Base-by-base conservation (phyloP, 92 coral and sea anemone species). In the Phenganax stokvisi region DNA sequence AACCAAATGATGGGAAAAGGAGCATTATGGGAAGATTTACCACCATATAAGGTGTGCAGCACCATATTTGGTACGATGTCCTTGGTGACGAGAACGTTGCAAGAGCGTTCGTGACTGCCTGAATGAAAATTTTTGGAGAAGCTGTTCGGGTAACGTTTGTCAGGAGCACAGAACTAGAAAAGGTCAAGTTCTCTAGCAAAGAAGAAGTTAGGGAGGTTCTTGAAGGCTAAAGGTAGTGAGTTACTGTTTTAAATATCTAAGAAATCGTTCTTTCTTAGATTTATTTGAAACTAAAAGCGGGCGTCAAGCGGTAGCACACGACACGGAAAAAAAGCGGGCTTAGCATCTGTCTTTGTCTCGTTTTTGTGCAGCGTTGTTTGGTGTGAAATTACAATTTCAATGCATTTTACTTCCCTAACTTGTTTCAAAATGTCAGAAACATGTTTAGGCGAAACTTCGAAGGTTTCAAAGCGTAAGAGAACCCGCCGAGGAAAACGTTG, bases 61-160 rank as follows among this genome's bases (percentile, higher is more conserved):
- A 28, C 83, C 83, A 79, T 63, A 79, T 79, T 30, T 79, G 83
- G 83, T 15, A 44, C 6, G 10, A 63, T 54, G 29, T 64, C 83
- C 74, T 52, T 77, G 74, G 73, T 79, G 83, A 79, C 61, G 83
- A 59, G 74, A 79, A 79, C 83, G 73, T 79, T 79, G 74, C 83
- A 64, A 17, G 74, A 64, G 27, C 83, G 81, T 77, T 59, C 70
- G 54, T 73, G 29, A 52, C 3, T 51, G 58, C 44, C 65, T 74
- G 65, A 12, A 62, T 63, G 53, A 76, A 31, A 70, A 76, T 11
- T 75, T 16, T 37, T 57, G 56, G 30, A 15, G 53, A 37, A 3
- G 10, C 0, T 58, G 20, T 8, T 6, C 28, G 69, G 64, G 6
- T 0, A 27, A 11, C 29, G 57, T 54, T 54, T 52, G 61, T 52